A percentile compares a stretch with the other conserved stretches of the same genome.
Evolutionary conservation across 2,797 vertebrate species (phyloP).

Genomic region (Lithobates sylvaticus): DNA sequence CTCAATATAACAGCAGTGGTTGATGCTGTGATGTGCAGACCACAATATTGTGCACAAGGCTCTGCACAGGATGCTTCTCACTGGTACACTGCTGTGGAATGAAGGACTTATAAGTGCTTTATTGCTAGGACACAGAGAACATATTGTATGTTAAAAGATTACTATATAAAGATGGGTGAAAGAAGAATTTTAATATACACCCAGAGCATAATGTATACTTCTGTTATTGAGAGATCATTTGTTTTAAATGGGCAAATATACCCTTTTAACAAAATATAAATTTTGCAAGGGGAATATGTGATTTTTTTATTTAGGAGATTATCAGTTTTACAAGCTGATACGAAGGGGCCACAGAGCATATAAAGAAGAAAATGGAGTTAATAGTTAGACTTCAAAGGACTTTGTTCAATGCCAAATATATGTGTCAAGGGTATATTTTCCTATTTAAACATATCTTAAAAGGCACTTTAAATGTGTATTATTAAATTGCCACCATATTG

Average conservation of each 20-base stretch:
- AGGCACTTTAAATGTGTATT: slow-evolving; percentile 13
- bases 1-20: neutral
- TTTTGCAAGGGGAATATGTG: neutral
- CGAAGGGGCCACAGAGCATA: neutral
- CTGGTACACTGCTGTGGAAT: neutral
- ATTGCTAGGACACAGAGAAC: neutral
- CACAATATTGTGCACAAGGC: neutral
- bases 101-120: slow-evolving; percentile 2
- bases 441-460: slow-evolving; percentile 3
- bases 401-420: neutral
- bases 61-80: neutral
- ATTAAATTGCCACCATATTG: slow-evolving; percentile 16
- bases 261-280: neutral
- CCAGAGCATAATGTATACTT: neutral
- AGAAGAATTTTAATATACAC: slow-evolving; percentile 17
- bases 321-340: too few species aligned
- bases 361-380: neutral
- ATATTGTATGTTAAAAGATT: slow-evolving; percentile 16
- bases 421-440: slow-evolving; percentile 6
- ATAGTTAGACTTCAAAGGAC: neutral
- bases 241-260: slow-evolving; percentile 10
- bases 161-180: slow-evolving; percentile 16
- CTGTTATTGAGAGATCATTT: neutral
- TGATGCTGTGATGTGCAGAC: neutral
- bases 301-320: neutral